phyloP scores from a whole-genome alignment of 2,888 invertebrate species.

The Cephalotes varians region DNA sequence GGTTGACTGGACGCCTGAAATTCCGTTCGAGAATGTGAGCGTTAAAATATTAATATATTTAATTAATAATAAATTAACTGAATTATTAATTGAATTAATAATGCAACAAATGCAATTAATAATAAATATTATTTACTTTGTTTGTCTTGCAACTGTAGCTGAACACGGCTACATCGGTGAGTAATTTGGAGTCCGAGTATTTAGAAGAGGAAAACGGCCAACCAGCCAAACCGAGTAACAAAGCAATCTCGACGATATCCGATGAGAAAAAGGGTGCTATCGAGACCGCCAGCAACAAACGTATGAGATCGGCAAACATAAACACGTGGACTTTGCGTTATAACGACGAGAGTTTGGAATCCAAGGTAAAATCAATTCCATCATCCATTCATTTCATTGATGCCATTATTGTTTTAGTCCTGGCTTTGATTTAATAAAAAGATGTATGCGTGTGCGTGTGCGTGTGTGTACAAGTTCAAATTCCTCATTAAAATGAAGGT shows the following conservation, averaged over 20 bases:
- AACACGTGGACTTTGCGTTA: constrained; percentile 95
- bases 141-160: constrained; percentile 76
- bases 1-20: constrained; percentile 96
- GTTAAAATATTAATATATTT: background rate
- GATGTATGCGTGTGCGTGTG: background rate
- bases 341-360: constrained; percentile 92
- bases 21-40: constrained; percentile 95
- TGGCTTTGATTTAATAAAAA: background rate
- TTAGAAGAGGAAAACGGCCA: constrained; percentile 84
- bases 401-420: background rate
- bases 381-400: background rate
- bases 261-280: constrained; percentile 88
- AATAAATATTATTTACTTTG: background rate
- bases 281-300: constrained; percentile 95
- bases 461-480: background rate
- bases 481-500: background rate
- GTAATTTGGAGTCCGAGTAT: constrained; percentile 83
- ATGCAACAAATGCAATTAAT: background rate
- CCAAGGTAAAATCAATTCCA: constrained; percentile 87
- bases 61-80: background rate
- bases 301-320: constrained; percentile 95
- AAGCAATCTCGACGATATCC: constrained; percentile 71
- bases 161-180: constrained; percentile 83
- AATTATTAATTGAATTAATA: constrained; percentile 1
- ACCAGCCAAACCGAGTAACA: constrained; percentile 70